Evolutionary conservation across 2,888 invertebrate genomes (phyloP), one percentile per base, ranked within the genome.

Genomic region (Phortica magna): DNA sequence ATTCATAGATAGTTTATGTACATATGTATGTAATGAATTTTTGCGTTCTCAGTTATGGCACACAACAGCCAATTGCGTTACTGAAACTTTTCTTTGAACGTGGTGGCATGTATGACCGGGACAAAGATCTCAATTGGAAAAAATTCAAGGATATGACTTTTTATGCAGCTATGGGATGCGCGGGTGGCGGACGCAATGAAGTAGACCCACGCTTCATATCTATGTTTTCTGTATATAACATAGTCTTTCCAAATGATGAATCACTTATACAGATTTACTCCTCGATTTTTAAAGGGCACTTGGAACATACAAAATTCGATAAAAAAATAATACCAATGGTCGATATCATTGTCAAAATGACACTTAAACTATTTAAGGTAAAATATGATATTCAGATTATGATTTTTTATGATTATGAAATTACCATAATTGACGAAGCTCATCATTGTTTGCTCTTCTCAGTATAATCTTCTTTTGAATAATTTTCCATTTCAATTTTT

Each of bases 131-230:
- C 6, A 96, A 95, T 90, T 98, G 98, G 98, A 98, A 97, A 91
- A 94, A 95, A 83, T 92, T 98, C 78, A 96, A 95, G 89, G 98
- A 98, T 88, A 77, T 90, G 92, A 95, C 94, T 42, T 97, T 95
- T 89, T 93, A 97, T 75, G 96, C 96, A 0, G 95, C 96, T 1
- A 97, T 97, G 97, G 96, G 96, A 2, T 95, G 95, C 84, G 95
- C 97, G 19, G 98, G 97, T 0, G 98, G 98, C 14, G 97, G 98
- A 0, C 94, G 97, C 81, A 98, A 97, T 89, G 96, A 96, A 86
- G 96, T 98, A 14, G 98, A 98, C 91, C 96, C 97, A 0, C 94
- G 98, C 78, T 98, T 98, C 90, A 94, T 98, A 84, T 98, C 98
- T 0, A 95, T 97, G 94, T 98, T 98, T 93, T 95, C 96, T 0